These are phyloP conservation scores for Ara ararauna DNA, from an alignment of 2,797 vertebrate genomes.

Conservation along the genomic window DNA sequence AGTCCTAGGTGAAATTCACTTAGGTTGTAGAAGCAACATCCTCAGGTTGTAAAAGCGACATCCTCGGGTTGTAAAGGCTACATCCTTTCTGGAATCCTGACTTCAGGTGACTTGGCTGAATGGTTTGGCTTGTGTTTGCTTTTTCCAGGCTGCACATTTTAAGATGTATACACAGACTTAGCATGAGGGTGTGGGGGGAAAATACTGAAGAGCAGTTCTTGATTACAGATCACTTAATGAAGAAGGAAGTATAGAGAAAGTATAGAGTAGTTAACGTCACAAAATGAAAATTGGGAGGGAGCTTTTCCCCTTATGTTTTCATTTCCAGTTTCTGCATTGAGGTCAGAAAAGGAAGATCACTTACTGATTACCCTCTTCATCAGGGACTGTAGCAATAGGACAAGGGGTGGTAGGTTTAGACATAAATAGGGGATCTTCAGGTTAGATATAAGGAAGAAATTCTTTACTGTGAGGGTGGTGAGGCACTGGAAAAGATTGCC, in stretches of 20 bases:
- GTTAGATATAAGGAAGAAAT: background rate
- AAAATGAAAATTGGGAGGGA: background rate
- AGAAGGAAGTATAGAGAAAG: background rate
- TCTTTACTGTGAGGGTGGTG: background rate
- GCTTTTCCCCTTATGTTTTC: background rate
- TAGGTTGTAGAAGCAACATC: fast-evolving
- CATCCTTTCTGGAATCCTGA: background rate
- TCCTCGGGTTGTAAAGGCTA: fast-evolving
- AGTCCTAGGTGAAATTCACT: background rate
- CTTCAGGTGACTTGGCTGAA: background rate
- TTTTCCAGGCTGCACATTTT: background rate
- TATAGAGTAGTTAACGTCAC: background rate
- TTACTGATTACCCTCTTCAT: background rate
- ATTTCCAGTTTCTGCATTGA: background rate
- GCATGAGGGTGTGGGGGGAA: fast-evolving
- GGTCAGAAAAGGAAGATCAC: background rate
- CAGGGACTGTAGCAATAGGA: background rate
- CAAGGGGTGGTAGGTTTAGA: background rate
- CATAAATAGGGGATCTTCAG: background rate
- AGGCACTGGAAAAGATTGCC: background rate
- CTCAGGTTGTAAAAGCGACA: no score
- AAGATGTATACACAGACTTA: background rate
- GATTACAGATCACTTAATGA: background rate
- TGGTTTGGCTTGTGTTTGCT: background rate
- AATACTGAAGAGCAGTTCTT: background rate